These are phyloP conservation scores for Serripes groenlandicus DNA, from an alignment of 2,888 invertebrate species.

Conservation along the genomic window DNA sequence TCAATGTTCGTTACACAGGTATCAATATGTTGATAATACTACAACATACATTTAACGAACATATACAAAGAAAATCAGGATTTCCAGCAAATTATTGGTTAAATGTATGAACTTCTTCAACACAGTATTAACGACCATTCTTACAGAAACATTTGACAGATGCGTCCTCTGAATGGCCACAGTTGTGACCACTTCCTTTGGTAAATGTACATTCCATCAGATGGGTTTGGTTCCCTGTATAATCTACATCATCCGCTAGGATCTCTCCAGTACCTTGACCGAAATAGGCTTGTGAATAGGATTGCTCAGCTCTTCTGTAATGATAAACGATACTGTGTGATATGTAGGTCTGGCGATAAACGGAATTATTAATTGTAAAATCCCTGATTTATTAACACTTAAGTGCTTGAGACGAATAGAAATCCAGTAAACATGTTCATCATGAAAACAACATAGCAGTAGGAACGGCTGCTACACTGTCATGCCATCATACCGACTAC, in stretches of 20 bases:
- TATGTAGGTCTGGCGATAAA: too few relatives aligned
- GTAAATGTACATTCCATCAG: not conserved
- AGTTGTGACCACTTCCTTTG: not conserved
- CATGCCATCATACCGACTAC: too few relatives aligned
- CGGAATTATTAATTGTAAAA: too few relatives aligned
- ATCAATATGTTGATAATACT: too few relatives aligned
- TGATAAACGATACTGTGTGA: too few relatives aligned
- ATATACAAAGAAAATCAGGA: not conserved
- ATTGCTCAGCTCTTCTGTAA: not conserved
- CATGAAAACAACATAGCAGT: too few relatives aligned
- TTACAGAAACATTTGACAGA: not conserved
- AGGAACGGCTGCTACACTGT: too few relatives aligned
- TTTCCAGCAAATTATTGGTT: not conserved
- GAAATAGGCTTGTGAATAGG: not conserved
- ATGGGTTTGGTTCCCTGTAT: not conserved
- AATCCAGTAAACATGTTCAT: too few relatives aligned
- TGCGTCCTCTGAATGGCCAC: not conserved
- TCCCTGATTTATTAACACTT: too few relatives aligned
- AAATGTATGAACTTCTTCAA: not conserved
- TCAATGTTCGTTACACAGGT: too few relatives aligned
- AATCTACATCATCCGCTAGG: conserved; percentile 4
- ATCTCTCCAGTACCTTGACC: conserved; percentile 1
- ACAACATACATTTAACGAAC: too few relatives aligned
- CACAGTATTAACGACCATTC: not conserved
- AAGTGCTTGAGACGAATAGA: too few relatives aligned